A percentile compares a stretch with the other conserved stretches of the same genome.
Evolutionary conservation across 2,113 vertebrate genomes (phyloP).

Genomic region (Heterocephalus glaber): DNA sequence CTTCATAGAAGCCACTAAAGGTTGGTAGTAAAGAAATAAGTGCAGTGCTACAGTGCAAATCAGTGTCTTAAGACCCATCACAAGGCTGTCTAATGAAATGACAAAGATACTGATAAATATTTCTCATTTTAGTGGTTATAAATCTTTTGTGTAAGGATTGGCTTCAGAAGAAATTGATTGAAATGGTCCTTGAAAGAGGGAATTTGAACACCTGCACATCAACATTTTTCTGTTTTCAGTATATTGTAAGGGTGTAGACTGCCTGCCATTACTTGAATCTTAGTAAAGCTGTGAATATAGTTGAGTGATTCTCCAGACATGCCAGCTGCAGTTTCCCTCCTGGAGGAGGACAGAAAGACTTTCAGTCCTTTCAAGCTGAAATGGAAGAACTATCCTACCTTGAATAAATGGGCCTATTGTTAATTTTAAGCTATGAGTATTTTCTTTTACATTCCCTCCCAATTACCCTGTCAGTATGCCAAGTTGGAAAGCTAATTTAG

Average conservation of each 20-base stretch:
- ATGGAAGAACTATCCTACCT: constrained; percentile 66
- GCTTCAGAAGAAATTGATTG: constrained; percentile 23
- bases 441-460: constrained; percentile 72
- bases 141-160: neutral
- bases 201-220: constrained; percentile 34
- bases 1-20: constrained; percentile 7
- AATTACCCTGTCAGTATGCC: constrained; percentile 62
- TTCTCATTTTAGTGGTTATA: constrained; percentile 36
- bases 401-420: constrained; percentile 75
- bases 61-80: neutral
- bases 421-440: constrained; percentile 67
- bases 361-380: constrained; percentile 35
- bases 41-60: neutral
- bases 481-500: constrained; percentile 69
- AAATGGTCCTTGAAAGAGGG: constrained; percentile 11
- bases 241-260: neutral
- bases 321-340: constrained; percentile 57
- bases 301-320: constrained; percentile 59
- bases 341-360: constrained; percentile 43
- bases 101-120: neutral
- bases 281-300: neutral
- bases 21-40: neutral
- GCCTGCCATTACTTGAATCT: constrained; percentile 30
- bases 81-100: neutral
- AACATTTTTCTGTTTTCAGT: constrained; percentile 40